Base-by-base conservation (phyloP, 2,113 vertebrate species). In the Apteryx mantelli region DNA sequence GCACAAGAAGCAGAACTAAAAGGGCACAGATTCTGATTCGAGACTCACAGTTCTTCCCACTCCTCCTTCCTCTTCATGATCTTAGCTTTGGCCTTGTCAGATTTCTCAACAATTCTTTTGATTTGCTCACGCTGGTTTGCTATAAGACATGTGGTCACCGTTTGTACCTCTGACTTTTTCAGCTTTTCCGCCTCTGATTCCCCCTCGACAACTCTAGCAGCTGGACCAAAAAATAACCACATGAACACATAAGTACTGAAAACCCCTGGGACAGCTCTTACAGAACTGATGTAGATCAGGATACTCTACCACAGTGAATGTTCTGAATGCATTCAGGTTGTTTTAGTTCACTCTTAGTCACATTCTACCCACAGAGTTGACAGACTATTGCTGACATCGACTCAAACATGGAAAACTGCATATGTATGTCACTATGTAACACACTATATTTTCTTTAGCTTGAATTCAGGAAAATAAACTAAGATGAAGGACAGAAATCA, bases 21-120 rank as follows among this genome's bases (percentile, higher is more conserved):
- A 96, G 40, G 12, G 8, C 66, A 65, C 12, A 70, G 38, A 70
- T 38, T 25, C 19, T 48, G 74, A 60, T 42, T 63, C 25, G 36
- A 56, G n/a, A 98, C 99, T 99, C 97, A 99, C 99, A 99, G 50
- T 82, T 99, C 97, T 2, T 98, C 97, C 99, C 99, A 99, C 73
- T 99, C 99, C 86, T 96, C 97, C 93, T 97, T 99, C 68, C 99
- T 98, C 89, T 98, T 98, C 75, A 97, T 95, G 55, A 99, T 99
- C 96, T 98, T 99, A 40, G 96, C 87, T 86, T 98, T 98, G 50
- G 98, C 97, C 75, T 94, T 96, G 46, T 99, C 98, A n/a, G 98
- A 98, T 97, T 99, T 99, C 95, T 99, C 97, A 8, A 98, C 93
- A 60, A 97, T 97, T 93, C 98, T 99, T 79, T 38, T 97, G 14